Evolutionary conservation across 2,888 invertebrate species (phyloP), one percentile per base, ranked within the genome.

Genomic region (Acleris laterana): DNA sequence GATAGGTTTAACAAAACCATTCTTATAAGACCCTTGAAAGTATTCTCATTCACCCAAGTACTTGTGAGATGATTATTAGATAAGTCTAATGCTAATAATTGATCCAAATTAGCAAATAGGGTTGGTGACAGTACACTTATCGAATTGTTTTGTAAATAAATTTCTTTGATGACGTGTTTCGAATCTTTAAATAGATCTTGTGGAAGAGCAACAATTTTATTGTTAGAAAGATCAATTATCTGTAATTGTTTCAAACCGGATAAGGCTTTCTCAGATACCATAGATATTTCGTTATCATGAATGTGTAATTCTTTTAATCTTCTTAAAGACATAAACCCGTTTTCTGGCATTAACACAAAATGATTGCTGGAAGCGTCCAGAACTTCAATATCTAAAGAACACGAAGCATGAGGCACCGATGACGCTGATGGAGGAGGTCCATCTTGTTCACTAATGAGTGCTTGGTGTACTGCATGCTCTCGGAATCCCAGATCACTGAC

Each of bases 91-190:
- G 96, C 96, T 74, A 96, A 94, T 73, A 98, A 92, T 80, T 96
- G 97, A 76, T 96, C 96, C 74, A 98, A 93, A 84, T 97, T 96
- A n/a, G 96, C 95, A 82, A 98, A 97, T 62, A 98, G 93, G 73
- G 96, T 96, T 0, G 97, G 96, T 72, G 97, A 96, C 72, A 98
- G 93, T 52, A 96, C 96, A 83, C 96, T 96, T 76, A 98, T 96
- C 22, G 97, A 97, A 93, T 98, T 98, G 89, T 98, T 98, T 88
- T 97, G 97, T 82, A 98, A 91, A 89, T 97, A 96, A 80, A 98
- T 95, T 90, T 98, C 98, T 89, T 96, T 97, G 76, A 98, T 95
- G 69, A 96, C 95, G 71, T 95, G 95, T 60, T 95, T 93, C 78
- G 95, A 95, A 88, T 97, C 97, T 82, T 94, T 94, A 81, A 98